phyloP scores from a whole-genome alignment of 2,797 vertebrate species.

The Gymnopithys bicolor region DNA sequence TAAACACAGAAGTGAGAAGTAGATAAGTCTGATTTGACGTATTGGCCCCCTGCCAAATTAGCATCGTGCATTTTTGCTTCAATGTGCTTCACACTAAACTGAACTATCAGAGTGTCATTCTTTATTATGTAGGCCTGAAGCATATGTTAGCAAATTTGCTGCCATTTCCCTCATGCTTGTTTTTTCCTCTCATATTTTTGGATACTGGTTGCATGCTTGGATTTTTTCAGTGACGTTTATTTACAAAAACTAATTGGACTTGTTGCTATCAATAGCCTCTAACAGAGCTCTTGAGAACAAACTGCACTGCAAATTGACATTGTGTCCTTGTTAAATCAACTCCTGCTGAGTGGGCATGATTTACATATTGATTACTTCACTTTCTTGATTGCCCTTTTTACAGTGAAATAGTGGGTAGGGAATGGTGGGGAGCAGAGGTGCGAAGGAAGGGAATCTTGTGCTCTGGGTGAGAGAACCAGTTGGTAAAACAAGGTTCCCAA shows the following conservation, averaged over 20 bases:
- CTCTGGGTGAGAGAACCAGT: not conserved
- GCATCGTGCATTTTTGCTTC: not conserved
- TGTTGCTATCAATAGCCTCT: slow-evolving; percentile 58
- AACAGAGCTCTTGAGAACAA: slow-evolving; percentile 46
- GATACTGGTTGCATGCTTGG: not conserved
- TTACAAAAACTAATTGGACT: slow-evolving; percentile 58
- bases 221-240: slow-evolving; percentile 41
- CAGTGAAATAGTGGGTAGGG: not conserved
- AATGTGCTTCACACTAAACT: not conserved
- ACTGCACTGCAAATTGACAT: slow-evolving; percentile 36
- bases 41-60: not conserved
- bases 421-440: not conserved
- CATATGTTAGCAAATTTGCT: slow-evolving; percentile 20
- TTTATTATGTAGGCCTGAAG: not conserved
- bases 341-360: slow-evolving; percentile 51
- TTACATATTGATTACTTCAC: slow-evolving; percentile 59
- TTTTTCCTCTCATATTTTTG: not conserved
- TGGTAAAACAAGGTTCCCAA: not conserved
- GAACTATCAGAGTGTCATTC: not conserved
- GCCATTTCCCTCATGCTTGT: not conserved
- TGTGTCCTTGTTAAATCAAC: slow-evolving; percentile 53
- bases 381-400: slow-evolving; percentile 48
- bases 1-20: slow-evolving; percentile 5
- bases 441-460: not conserved
- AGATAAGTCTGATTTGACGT: not conserved